These are phyloP conservation scores for Tetramorium parvispinum DNA, from an alignment of 1,140 invertebrate species.

Conservation along the genomic window DNA sequence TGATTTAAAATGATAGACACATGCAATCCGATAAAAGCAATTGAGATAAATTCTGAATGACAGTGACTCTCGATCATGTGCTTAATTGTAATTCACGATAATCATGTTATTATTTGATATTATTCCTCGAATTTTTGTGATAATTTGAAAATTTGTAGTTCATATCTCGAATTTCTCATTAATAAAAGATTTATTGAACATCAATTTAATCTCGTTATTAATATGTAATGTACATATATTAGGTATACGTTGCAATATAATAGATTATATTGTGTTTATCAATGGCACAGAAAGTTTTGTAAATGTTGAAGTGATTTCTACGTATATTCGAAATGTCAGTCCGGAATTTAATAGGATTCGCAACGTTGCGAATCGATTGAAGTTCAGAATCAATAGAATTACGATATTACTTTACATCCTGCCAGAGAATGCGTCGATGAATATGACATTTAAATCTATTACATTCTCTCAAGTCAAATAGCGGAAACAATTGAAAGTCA, in stretches of 20 bases:
- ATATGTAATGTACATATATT: not conserved
- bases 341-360: not conserved
- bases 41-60: not conserved
- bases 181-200: not conserved
- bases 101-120: not conserved
- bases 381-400: not conserved
- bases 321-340: not conserved
- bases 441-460: constrained; percentile 9
- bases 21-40: not conserved
- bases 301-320: not conserved
- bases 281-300: not conserved
- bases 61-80: not conserved
- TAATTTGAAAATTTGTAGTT: not conserved
- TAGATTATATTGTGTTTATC: not conserved
- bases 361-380: not conserved
- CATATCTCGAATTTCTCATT: not conserved
- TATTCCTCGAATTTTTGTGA: not conserved
- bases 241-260: not conserved
- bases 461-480: constrained; percentile 11
- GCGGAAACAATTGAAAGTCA: constrained; percentile 64
- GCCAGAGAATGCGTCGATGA: not conserved
- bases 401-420: not conserved
- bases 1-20: not conserved
- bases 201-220: not conserved
- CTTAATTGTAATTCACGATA: not conserved